Conservation (phyloP, 2,888 invertebrate species). For the Neoscelio sp. region DNA sequence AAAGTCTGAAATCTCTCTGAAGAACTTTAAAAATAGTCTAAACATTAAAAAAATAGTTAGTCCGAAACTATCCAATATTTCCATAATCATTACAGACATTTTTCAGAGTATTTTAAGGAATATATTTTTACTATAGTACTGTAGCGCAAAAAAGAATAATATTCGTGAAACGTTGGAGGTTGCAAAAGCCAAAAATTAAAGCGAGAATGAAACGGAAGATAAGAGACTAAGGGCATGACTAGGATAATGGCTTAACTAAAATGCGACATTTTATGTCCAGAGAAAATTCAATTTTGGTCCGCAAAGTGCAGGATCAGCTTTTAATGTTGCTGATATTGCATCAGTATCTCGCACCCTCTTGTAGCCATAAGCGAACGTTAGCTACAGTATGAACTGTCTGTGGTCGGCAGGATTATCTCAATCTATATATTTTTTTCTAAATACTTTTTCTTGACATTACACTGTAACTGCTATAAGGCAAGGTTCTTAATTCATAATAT, state of each 20-base stretch:
- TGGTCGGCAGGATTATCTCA: conserved; percentile 49
- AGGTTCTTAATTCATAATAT: conserved; percentile 18
- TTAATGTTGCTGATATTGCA: conserved; percentile 75
- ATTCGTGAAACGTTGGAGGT: no score
- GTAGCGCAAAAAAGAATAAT: no score
- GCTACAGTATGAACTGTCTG: conserved; percentile 29
- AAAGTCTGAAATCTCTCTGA: no score
- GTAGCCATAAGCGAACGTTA: conserved; percentile 19
- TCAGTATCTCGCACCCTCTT: conserved; percentile 44
- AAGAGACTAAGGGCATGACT: conserved; percentile 46
- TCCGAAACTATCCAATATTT: no score
- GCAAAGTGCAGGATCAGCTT: conserved; percentile 77
- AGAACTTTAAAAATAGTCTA: no score
- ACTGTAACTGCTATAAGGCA: conserved; percentile 44
- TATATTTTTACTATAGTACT: no score
- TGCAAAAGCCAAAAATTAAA: conserved; percentile 53
- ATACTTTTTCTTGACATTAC: conserved; percentile 49
- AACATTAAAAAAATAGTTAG: no score
- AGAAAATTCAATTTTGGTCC: conserved; percentile 75
- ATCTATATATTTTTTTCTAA: conserved; percentile 46
- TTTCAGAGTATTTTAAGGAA: no score
- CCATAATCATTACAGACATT: no score
- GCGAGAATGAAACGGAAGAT: conserved; percentile 30
- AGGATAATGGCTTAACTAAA: conserved; percentile 74
- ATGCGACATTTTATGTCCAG: conserved; percentile 74